Evolutionary conservation across 2,113 vertebrate genomes (phyloP).

Genomic region (Delphinapterus leucas): DNA sequence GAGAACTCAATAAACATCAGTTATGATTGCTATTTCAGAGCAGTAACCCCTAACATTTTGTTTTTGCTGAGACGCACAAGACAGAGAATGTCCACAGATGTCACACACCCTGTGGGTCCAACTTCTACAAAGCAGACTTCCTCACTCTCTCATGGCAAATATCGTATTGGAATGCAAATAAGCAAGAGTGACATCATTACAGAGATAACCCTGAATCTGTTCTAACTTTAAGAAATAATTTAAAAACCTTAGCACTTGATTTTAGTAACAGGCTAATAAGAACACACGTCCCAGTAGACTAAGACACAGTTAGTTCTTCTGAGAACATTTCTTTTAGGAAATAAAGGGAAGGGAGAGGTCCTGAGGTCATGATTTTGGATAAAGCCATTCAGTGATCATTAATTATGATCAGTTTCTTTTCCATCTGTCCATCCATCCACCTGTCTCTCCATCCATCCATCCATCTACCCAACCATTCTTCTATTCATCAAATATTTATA

Average conservation of each 20-base stretch:
- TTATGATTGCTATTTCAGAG: neutral
- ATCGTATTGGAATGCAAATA: neutral
- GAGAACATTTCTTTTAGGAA: neutral
- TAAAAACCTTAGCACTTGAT: neutral
- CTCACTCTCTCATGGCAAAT: neutral
- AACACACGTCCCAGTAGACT: neutral
- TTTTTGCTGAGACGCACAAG: neutral
- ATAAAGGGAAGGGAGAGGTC: neutral
- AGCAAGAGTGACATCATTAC: neutral
- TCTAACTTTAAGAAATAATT: constrained; percentile 19
- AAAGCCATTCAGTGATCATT: neutral
- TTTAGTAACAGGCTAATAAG: neutral
- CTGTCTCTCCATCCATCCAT: neutral
- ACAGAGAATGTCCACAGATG: neutral
- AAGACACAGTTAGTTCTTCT: neutral
- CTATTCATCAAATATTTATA: neutral
- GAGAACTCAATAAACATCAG: neutral
- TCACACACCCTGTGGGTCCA: neutral
- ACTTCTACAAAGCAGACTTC: neutral
- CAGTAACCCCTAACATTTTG: neutral
- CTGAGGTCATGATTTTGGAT: neutral
- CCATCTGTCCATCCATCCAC: neutral
- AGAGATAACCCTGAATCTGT: neutral
- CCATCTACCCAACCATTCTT: neutral
- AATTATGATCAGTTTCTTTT: neutral